phyloP scores from a whole-genome alignment of 2,888 invertebrate genomes.

The Synergus gifuensis region DNA sequence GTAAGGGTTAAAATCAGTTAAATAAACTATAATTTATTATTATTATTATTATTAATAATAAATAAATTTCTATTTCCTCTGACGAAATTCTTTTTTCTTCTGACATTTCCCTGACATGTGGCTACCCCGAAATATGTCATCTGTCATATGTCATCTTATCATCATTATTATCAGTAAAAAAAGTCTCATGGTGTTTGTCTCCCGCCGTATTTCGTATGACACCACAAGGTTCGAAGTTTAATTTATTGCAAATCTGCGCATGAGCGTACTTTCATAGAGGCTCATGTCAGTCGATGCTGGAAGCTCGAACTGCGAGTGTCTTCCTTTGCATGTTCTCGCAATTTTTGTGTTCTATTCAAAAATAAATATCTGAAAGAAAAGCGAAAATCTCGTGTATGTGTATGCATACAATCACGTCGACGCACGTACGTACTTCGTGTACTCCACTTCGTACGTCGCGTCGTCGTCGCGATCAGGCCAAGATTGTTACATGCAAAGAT shows the following conservation, averaged over 20 bases:
- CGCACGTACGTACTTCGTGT: slow-evolving; percentile 29
- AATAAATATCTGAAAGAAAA: slow-evolving; percentile 25
- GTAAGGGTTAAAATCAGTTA: no score
- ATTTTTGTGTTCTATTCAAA: slow-evolving; percentile 39
- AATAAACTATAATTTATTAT: no score
- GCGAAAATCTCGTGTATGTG: slow-evolving; percentile 29
- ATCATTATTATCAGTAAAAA: background rate
- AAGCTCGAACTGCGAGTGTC: slow-evolving; percentile 17
- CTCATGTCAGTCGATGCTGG: slow-evolving; percentile 25
- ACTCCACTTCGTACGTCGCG: slow-evolving; percentile 30
- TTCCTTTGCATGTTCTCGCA: slow-evolving; percentile 11
- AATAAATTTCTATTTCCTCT: no score
- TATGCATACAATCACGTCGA: slow-evolving; percentile 36
- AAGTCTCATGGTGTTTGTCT: slow-evolving; percentile 13
- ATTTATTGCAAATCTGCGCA: slow-evolving; percentile 14
- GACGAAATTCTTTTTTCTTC: no score
- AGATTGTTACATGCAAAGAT: slow-evolving; percentile 21
- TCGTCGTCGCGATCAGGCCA: slow-evolving; percentile 20
- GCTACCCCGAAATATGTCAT: no score
- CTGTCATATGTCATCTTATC: no score
- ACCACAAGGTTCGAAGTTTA: slow-evolving; percentile 30
- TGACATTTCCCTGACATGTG: no score
- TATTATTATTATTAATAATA: no score
- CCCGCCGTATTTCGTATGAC: slow-evolving; percentile 2
- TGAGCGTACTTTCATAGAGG: slow-evolving; percentile 23